Base-by-base conservation (phyloP, 2,888 invertebrate genomes). In the Eupithecia exiguata region DNA sequence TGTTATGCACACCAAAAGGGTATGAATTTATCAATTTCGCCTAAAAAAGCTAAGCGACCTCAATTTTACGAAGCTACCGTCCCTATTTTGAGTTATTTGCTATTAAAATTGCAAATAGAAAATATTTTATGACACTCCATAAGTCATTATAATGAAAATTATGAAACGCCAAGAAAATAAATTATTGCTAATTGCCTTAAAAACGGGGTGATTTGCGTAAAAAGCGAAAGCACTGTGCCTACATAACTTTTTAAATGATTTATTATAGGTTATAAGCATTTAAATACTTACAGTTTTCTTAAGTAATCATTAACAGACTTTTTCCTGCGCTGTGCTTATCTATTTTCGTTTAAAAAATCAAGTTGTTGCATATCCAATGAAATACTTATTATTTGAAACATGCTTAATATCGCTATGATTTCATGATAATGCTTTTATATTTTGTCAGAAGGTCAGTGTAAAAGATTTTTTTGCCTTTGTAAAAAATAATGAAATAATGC, bases 101-200 rank as follows among this genome's bases (percentile, higher is more conserved):
- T 43, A 66, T 66, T 66, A 66, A 66, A 66, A 40, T 40, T 66
- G 66, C 25, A 66, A 66, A 66, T 66, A 66, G 40, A 66, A 66
- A 66, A 66, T 40, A 66, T 43, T 66, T 66, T 40, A 66, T 40
- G 66, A 25, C 25, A 40, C 66, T 38, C 38, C 66, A 66, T 66
- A 40, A 66, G 40, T 66, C 66, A 66, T 66, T 66, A 25, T 66
- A 66, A 66, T 66, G 40, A 66, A 66, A 66, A 66, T 66, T 66
- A 66, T 40, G 66, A 38, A 38, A 66, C 66, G 66, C 66, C 66
- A 66, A 40, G 21, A 43, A 66, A 40, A 66, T 66, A 66, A 66
- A 66, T 66, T 43, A 66, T 40, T 66, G 66, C 66, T 66, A 66
- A 66, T 66, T 66, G 40, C 66, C 40, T 66, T 43, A 25, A 38